phyloP scores from a whole-genome alignment of 2,113 vertebrate genomes.

The Procavia capensis region DNA sequence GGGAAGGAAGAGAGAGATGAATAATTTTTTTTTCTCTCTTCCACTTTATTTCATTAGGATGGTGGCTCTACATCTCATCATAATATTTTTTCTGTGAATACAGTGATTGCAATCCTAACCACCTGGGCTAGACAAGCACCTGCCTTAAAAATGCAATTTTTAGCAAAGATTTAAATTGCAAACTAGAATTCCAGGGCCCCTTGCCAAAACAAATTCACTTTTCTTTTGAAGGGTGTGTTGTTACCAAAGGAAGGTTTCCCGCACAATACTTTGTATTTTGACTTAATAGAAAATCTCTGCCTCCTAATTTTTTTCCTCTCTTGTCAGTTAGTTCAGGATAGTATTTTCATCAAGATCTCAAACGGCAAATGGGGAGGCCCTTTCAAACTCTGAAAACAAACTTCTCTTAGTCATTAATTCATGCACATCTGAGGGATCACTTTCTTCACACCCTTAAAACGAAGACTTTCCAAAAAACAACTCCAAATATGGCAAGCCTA shows the following conservation, averaged over 20 bases:
- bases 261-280: conserved; percentile 22
- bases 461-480: neutral
- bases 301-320: neutral
- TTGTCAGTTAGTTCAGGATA: neutral
- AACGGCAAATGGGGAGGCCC: neutral
- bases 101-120: conserved; percentile 61
- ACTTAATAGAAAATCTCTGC: conserved; percentile 46
- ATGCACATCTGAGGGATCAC: neutral
- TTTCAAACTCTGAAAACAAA: conserved; percentile 6
- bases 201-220: conserved; percentile 74
- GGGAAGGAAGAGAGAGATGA: neutral
- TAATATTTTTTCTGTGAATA: conserved; percentile 71
- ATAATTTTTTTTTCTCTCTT: conserved; percentile 41
- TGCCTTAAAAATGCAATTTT: conserved; percentile 75
- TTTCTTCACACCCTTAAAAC: neutral
- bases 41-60: conserved; percentile 56
- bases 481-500: neutral
- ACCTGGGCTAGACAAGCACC: conserved; percentile 76
- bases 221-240: conserved; percentile 63
- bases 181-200: conserved; percentile 73
- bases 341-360: conserved; percentile 49
- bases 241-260: conserved; percentile 49
- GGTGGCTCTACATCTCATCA: conserved; percentile 50
- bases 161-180: conserved; percentile 81
- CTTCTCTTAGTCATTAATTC: neutral